Conservation (phyloP, 2,888 invertebrate species). For the Petrophora chlorosata region DNA sequence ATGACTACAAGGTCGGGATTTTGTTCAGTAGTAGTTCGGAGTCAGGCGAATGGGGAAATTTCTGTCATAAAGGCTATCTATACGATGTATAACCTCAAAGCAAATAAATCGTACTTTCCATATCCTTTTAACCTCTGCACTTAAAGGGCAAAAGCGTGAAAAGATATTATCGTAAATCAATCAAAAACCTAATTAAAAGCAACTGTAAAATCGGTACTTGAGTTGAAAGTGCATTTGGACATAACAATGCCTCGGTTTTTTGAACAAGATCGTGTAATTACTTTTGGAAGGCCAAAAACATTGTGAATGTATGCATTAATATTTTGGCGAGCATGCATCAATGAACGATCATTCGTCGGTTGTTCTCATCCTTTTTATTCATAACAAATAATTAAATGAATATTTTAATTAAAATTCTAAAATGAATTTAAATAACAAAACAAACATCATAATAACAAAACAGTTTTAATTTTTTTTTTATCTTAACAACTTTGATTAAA, state of each 20-base stretch:
- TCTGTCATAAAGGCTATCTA: conserved; percentile 1
- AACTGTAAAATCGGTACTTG: conserved; percentile 37
- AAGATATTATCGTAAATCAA: conserved; percentile 52
- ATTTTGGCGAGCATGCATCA: conserved; percentile 5
- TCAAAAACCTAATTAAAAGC: conserved; percentile 56
- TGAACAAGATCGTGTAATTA: conserved; percentile 43
- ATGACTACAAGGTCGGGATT: too few species aligned
- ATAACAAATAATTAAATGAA: too few species aligned
- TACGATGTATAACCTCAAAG: neutral
- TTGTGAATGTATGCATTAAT: conserved; percentile 3
- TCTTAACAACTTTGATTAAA: too few species aligned
- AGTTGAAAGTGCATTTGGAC: conserved; percentile 26
- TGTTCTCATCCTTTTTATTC: too few species aligned
- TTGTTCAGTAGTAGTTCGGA: too few species aligned
- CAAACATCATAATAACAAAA: too few species aligned
- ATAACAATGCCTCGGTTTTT: conserved; percentile 50
- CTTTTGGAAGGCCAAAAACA: conserved; percentile 15
- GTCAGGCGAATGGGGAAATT: too few species aligned
- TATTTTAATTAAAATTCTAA: too few species aligned
- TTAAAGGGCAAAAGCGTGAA: conserved; percentile 20
- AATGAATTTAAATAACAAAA: too few species aligned
- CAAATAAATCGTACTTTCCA: conserved; percentile 4
- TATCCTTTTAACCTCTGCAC: conserved; percentile 11
- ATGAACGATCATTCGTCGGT: too few species aligned
- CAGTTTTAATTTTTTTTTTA: too few species aligned